Evolutionary conservation across 2,113 vertebrate genomes (phyloP).

Genomic region (Cinclus mexicanus): DNA sequence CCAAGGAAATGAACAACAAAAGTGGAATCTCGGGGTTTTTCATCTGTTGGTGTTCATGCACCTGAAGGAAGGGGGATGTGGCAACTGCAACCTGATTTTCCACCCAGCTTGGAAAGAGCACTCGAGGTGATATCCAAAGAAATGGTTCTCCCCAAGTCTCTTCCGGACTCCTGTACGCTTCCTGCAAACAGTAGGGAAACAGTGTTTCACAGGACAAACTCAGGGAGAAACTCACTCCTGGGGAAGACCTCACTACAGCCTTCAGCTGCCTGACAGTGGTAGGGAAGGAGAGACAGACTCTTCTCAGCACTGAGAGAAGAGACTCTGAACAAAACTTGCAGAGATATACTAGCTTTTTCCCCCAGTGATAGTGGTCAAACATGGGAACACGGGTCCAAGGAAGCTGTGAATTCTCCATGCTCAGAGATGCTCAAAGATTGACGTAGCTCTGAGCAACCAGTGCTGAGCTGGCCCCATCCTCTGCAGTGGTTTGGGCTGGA

Average conservation of each 20-base stretch:
- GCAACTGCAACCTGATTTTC: neutral
- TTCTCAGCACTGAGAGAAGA: neutral
- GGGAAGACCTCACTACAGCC: neutral
- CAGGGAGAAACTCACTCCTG: neutral
- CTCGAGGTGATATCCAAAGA: accelerated
- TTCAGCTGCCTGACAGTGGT: neutral
- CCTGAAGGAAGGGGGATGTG: neutral
- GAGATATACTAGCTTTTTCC: neutral
- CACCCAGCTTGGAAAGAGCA: neutral
- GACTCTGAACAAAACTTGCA: neutral
- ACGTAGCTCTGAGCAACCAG: neutral
- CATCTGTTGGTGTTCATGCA: accelerated
- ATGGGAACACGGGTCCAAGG: neutral
- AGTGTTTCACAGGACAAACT: neutral
- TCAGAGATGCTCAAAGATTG: neutral
- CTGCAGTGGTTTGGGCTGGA: neutral
- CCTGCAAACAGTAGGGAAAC: neutral
- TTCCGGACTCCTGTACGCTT: neutral
- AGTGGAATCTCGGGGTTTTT: neutral
- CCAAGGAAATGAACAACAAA: neutral
- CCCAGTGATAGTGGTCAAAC: neutral
- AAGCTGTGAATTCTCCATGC: neutral
- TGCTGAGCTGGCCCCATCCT: neutral
- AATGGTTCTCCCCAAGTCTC: neutral
- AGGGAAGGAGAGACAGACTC: neutral